These are phyloP conservation scores for Drosophila pseudoananassae DNA, from an alignment of 1,140 invertebrate species.

Conservation along the genomic window DNA sequence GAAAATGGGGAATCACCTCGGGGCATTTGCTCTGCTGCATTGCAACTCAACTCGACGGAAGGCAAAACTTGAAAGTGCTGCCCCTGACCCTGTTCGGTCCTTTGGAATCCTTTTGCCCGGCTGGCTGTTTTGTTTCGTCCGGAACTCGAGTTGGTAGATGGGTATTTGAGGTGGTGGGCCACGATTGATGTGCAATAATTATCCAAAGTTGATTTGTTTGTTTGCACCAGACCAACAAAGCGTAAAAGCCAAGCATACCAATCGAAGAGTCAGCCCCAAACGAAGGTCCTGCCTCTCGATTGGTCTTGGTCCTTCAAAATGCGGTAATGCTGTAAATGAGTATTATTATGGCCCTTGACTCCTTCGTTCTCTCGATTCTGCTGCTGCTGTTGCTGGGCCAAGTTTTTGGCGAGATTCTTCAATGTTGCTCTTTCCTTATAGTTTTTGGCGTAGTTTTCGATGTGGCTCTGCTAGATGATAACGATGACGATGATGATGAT, in stretches of 20 bases:
- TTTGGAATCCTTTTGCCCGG: slow-evolving; percentile 2
- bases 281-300: slow-evolving; percentile 19
- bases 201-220: slow-evolving; percentile 84
- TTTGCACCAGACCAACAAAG: slow-evolving; percentile 75
- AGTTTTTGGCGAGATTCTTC: slow-evolving; percentile 62
- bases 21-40: slow-evolving; percentile 68
- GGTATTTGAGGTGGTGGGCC: slow-evolving; percentile 11
- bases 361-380: slow-evolving; percentile 16
- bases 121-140: slow-evolving; percentile 45
- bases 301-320: slow-evolving; percentile 20
- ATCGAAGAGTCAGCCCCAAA: slow-evolving; percentile 46
- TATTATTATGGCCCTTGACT: slow-evolving; percentile 63
- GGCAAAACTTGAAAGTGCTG: slow-evolving; percentile 53
- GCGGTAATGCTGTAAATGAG: slow-evolving; percentile 70
- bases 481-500: slow-evolving; percentile 44
- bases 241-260: slow-evolving; percentile 76
- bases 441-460: slow-evolving; percentile 70
- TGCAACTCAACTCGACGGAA: slow-evolving; percentile 62
- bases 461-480: slow-evolving; percentile 28
- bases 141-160: slow-evolving; percentile 28
- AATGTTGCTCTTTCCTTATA: slow-evolving; percentile 57
- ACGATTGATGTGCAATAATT: slow-evolving; percentile 83
- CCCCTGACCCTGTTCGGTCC: slow-evolving; percentile 39
- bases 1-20: slow-evolving; percentile 60
- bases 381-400: slow-evolving; percentile 17